Evolutionary conservation across 2,888 invertebrate genomes (phyloP), one percentile per base, ranked within the genome.

Genomic region (Pseudococcus jackbeardsleyi): DNA sequence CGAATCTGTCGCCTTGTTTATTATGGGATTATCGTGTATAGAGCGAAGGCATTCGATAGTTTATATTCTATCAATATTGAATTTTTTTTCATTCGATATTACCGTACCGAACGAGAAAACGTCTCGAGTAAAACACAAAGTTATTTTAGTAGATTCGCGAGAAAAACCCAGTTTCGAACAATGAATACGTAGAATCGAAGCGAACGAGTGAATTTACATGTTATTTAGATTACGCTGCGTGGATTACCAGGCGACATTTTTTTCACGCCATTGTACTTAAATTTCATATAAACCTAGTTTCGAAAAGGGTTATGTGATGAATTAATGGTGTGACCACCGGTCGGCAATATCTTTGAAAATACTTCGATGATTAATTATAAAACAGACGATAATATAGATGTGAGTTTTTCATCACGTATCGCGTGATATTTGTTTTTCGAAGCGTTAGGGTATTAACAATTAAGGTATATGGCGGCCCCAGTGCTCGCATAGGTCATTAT

Each of bases 31-130:
- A 42, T 42, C 42, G 42, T 9, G 42, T 42, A 42, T 42, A 42
- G 6, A 42, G 42, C 42, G 42, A 42, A 42, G 42, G 42, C 42
- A 42, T 5, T 42, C 42, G 8, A 42, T 9, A 9, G 42, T 42
- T 79, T 79, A 42, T 79, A 79, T 42, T 79, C 42, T 42, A 79
- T 79, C 79, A 79, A 79, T 79, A 79, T 79, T 79, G 79, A 79
- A 79, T 79, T 26, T 79, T 42, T 26, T 79, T 42, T 33, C 26
- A 15, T 5, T 1, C 42, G 42, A 42, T 42, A 42, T 42, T 42
- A 42, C 42, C 0, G 5, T 5, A 42, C 42, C 42, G 6, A 42
- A 6, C 42, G 6, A 42, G 8, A 6, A 3, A 8, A 42, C 42
- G 42, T 42, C 17, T 59, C 7, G 17, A 59, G 15, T 79, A 26